Evolutionary conservation across 2,888 invertebrate genomes (phyloP).

Genomic region (Stenurella melanura): DNA sequence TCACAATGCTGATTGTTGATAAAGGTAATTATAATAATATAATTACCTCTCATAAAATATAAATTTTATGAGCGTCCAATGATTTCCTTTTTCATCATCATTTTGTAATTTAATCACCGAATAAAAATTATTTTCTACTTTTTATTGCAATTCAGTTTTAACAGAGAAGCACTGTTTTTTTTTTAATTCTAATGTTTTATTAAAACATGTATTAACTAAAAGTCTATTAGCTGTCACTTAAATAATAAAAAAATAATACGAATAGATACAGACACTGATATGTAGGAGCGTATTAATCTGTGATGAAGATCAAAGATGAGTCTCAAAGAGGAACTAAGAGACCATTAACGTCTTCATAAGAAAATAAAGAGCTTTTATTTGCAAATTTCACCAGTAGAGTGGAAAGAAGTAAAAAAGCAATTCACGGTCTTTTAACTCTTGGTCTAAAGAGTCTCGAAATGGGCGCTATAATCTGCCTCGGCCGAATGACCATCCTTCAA

Average conservation of each 20-base stretch:
- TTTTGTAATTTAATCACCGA: too few relatives aligned
- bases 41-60: too few relatives aligned
- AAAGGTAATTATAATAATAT: too few relatives aligned
- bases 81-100: too few relatives aligned
- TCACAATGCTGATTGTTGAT: too few relatives aligned
- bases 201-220: too few relatives aligned
- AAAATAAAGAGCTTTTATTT: constrained; percentile 47
- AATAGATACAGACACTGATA: neutral
- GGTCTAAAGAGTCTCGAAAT: constrained; percentile 48
- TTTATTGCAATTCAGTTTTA: too few relatives aligned
- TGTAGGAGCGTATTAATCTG: neutral
- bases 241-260: neutral
- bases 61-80: too few relatives aligned
- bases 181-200: too few relatives aligned
- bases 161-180: too few relatives aligned
- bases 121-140: too few relatives aligned
- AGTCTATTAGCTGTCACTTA: neutral
- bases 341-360: constrained; percentile 28
- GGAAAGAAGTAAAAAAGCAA: constrained; percentile 42
- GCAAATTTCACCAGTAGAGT: constrained; percentile 45
- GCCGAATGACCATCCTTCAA: constrained; percentile 60
- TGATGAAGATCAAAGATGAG: neutral
- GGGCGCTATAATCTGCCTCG: constrained; percentile 50
- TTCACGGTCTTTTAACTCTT: constrained; percentile 50
- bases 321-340: neutral